Percentiles rank a stretch among this genome's conserved stretches.
Evolutionary conservation across 2,888 invertebrate species (phyloP).

Genomic region (Magallana nippona): DNA sequence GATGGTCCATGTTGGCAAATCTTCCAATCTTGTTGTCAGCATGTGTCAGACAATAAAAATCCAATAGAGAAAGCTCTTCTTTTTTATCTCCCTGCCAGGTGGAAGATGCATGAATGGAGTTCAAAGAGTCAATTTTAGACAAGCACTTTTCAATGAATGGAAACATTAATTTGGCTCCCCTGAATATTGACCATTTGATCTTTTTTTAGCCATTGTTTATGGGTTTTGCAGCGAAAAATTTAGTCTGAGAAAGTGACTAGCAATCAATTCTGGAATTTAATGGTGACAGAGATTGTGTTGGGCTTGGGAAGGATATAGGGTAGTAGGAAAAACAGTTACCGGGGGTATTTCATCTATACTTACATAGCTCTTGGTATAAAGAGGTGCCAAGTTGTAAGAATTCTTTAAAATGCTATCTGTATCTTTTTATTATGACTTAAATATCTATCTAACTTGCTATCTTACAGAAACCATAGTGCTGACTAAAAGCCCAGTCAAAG

Average conservation of each 20-base stretch:
- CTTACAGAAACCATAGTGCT: conserved; percentile 74
- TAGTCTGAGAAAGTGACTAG: too few relatives aligned
- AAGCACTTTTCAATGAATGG: conserved; percentile 8
- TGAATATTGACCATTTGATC: conserved; percentile 10
- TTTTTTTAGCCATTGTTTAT: neutral
- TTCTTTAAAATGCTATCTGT: too few relatives aligned
- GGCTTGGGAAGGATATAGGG: neutral
- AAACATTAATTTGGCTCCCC: conserved; percentile 1
- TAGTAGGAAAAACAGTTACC: too few relatives aligned
- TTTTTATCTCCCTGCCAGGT: conserved; percentile 26
- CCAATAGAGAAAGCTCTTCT: conserved; percentile 26
- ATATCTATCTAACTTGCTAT: too few relatives aligned
- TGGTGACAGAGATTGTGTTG: neutral
- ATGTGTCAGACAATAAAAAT: conserved; percentile 31
- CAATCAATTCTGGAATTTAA: too few relatives aligned
- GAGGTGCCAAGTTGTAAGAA: too few relatives aligned
- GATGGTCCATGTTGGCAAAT: conserved; percentile 18
- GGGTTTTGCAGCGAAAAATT: neutral
- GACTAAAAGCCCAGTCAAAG: conserved; percentile 70
- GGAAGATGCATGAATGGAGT: conserved; percentile 26
- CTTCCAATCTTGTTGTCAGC: conserved; percentile 32
- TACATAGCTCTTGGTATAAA: too few relatives aligned
- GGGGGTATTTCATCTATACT: too few relatives aligned
- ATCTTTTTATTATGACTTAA: too few relatives aligned
- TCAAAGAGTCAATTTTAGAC: conserved; percentile 30